A percentile compares a stretch with the other conserved stretches of the same genome.
Conservation (phyloP, 2,797 vertebrate genomes). For the Spondyliosoma cantharus region DNA sequence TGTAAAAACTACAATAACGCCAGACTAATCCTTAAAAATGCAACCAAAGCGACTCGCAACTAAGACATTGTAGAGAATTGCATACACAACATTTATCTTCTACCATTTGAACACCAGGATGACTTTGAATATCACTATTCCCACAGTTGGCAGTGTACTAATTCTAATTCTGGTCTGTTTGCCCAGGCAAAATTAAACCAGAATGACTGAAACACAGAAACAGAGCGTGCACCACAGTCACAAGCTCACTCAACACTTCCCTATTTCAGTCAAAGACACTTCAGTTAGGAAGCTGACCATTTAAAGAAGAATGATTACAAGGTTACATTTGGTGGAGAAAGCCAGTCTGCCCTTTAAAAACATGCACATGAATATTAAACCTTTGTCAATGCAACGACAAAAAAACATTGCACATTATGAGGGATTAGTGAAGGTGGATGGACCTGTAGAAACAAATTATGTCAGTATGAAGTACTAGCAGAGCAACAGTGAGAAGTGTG, state of each 20-base stretch:
- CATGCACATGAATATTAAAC: background rate
- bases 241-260: background rate
- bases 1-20: background rate
- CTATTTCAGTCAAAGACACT: constrained; percentile 1
- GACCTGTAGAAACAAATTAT: background rate
- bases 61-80: background rate
- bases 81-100: background rate
- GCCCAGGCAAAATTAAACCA: constrained; percentile 2
- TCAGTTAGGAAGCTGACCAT: background rate
- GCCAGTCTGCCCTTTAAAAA: background rate
- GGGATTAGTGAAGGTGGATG: background rate
- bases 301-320: background rate
- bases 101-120: background rate
- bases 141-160: background rate
- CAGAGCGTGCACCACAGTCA: background rate
- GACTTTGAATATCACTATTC: background rate
- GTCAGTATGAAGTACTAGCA: background rate
- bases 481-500: background rate
- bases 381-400: background rate
- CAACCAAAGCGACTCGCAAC: background rate
- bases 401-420: no score
- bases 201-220: constrained; percentile 8
- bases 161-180: background rate
- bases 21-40: background rate
- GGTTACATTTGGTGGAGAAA: background rate